Base-by-base conservation (phyloP, 2,888 invertebrate genomes). In the Melanchra persicariae region DNA sequence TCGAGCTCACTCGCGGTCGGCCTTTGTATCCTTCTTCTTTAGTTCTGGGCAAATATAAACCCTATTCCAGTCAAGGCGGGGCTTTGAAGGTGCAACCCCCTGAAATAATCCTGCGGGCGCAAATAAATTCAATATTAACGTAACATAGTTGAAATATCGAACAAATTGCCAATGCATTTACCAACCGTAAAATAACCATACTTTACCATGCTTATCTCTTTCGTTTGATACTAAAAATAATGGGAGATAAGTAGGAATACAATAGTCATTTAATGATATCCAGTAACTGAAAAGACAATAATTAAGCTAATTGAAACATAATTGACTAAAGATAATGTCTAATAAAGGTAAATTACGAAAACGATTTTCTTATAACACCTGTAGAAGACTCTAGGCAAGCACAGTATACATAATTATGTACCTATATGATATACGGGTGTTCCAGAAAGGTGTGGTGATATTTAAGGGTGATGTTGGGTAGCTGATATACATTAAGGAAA, bases 301-400 rank as follows among this genome's bases (percentile, higher is more conserved):
- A 58, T 63, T 12, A 59, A 58, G 12, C 7, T n/a, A 51, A 71
- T 72, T 12, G 30, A 60, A 65, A 49, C 22, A 51, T 57, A 73
- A 74, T 57, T 43, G 22, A 45, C 2, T 2, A 8, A 52, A 45
- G 22, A 70, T 59, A 51, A 5, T 30, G 12, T 37, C 8, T 24
- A 2, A 2, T 3, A 24, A 51, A 24, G 4, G 10, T 37, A 30
- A 59, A 70, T 59, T 22, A 45, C 52, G 26, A 22, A 26, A 19
- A 19, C 51, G 1, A 51, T 68, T 57, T 45, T 30, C 19, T 19
- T n/a, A 30, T 8, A 34, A 5, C 30, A 24, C 34, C 10, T 30
- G 6, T 34, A 34, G 19, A 65, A 19, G 19, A 57, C 10, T 26
- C n/a, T 34, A 34, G 10, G 30, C n/a, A n/a, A n/a, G n/a, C n/a